Evolutionary conservation across 2,113 vertebrate species (phyloP).

Genomic region (Amblyornis subalaris): DNA sequence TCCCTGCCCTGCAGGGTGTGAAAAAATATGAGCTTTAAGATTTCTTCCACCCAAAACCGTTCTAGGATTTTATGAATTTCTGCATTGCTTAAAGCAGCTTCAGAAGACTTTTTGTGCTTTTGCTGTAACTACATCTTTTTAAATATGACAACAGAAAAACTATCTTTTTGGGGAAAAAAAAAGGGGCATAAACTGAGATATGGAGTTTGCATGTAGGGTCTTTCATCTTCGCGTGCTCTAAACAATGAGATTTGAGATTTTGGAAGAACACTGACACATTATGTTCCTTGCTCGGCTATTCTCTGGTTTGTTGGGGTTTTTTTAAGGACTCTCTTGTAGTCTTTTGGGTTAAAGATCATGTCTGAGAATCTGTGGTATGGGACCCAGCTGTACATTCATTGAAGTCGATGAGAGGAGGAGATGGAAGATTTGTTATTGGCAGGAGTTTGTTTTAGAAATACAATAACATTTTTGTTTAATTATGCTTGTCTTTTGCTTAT

Average conservation of each 20-base stretch:
- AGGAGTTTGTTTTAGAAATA: conserved; percentile 4
- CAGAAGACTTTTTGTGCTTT: background rate
- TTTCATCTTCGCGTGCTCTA: background rate
- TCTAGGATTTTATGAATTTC: background rate
- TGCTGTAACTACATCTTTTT: background rate
- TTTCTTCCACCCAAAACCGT: background rate
- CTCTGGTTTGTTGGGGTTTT: background rate
- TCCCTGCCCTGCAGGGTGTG: background rate
- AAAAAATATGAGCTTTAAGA: background rate
- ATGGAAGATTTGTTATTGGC: background rate
- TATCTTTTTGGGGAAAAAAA: background rate
- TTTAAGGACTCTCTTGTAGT: background rate
- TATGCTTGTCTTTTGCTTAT: background rate
- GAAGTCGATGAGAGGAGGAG: background rate
- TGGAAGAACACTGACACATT: background rate
- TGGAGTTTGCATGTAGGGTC: background rate
- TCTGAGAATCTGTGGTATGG: background rate
- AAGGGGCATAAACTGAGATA: background rate
- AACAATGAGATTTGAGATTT: background rate
- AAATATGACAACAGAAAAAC: background rate
- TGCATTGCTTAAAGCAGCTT: background rate
- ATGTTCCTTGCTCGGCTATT: background rate
- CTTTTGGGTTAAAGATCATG: background rate
- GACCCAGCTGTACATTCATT: background rate
- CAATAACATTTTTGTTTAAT: background rate